Evolutionary conservation across 1,140 invertebrate genomes (phyloP), one percentile per base, ranked within the genome.

Genomic region (Lepeophtheirus salmonis): DNA sequence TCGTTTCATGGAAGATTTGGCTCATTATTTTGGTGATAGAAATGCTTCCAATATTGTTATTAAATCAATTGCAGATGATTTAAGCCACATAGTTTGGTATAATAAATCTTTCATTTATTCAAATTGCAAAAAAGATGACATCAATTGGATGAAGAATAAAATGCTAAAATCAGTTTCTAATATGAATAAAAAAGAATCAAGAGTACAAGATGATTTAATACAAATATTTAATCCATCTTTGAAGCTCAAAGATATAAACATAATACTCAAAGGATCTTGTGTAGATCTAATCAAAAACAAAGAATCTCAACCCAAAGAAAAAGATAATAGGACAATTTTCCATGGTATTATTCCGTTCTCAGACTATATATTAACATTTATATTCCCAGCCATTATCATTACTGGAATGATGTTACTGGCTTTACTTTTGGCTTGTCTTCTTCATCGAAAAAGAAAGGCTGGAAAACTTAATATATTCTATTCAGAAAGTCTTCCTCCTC

Each of bases 321-420:
- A 10, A 10, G 10, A 10, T 12, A 41, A n/a, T 12, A n/a, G n/a
- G 10, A 41, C 30, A 17, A 54, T 16, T 22, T 54, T 54, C 52
- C 52, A 54, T 20, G 52, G 52, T 16, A 54, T 54, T 22, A 54
- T 54, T 22, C 17, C 22, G 2, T 16, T 22, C 2, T n/a, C 16
- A 21, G 85, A 89, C 64, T 88, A 91, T 67, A 75, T 89, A 56
- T 78, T 89, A n/a, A 92, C 87, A 0, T 89, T 88, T 63, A 81
- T 95, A 13, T 77, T 94, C 49, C 89, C 89, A 0, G 84, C 83
- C 0, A 79, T 92, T 16, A 86, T 95, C 6, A 89, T 95, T 61
- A 79, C 84, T 0, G 80, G 80, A 4, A 92, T 95, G 84, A 74
- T 95, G 1, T 70, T 92, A 0, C 74, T 94, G 3, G 86, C 89